Conservation (phyloP, 2,113 vertebrate genomes). For the Sylvilagus bachmani region DNA sequence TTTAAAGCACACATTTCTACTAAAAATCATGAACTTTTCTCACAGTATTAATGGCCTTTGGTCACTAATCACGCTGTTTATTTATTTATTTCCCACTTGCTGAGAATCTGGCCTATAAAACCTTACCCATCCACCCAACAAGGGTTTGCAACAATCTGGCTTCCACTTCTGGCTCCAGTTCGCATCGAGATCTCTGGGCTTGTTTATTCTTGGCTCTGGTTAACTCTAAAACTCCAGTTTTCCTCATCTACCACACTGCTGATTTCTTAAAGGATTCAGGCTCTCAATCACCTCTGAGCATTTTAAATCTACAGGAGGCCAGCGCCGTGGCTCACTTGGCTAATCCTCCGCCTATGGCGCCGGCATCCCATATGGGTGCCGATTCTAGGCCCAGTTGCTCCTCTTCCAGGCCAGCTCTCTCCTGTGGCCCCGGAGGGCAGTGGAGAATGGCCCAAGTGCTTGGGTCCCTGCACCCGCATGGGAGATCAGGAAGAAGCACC, state of each 20-base stretch:
- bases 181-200: not conserved
- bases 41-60: not conserved
- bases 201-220: not conserved
- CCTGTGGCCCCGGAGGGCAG: no score
- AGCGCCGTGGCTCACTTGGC: no score
- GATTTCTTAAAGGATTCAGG: conserved; percentile 46
- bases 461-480: no score
- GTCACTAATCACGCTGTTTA: not conserved
- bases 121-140: not conserved
- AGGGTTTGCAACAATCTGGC: not conserved
- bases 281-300: not conserved
- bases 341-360: no score
- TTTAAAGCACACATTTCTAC: not conserved
- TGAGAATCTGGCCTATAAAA: not conserved
- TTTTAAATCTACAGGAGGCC: conserved; percentile 24
- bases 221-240: not conserved
- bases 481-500: no score
- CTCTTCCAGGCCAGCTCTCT: no score
- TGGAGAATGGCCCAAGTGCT: no score
- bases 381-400: no score
- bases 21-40: conserved; percentile 41
- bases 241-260: not conserved
- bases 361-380: no score
- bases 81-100: not conserved
- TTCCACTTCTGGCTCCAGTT: not conserved